Evolutionary conservation across 1,140 invertebrate species (phyloP).

Genomic region (Eriosoma lanigerum): DNA sequence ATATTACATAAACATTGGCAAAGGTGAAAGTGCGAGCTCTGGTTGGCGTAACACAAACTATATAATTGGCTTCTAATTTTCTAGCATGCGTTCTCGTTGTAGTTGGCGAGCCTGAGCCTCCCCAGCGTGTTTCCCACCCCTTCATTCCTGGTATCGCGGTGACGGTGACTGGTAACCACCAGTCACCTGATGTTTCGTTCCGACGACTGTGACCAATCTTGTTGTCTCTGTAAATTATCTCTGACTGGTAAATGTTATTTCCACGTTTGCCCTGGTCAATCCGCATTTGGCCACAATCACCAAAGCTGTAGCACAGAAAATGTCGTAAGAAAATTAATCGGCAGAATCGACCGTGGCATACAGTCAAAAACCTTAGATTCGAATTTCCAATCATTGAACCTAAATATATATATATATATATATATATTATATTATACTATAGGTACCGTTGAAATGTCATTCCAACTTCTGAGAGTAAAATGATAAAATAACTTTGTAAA

Average conservation of each 20-base stretch:
- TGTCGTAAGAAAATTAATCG: not conserved
- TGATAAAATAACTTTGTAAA: too few relatives aligned
- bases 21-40: slow-evolving; percentile 29
- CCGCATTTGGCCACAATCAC: not conserved
- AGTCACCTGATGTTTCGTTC: too few relatives aligned
- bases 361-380: not conserved
- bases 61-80: slow-evolving; percentile 21
- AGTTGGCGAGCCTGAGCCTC: slow-evolving; percentile 42
- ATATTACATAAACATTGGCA: not conserved
- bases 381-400: not conserved
- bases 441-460: too few relatives aligned
- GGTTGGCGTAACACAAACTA: slow-evolving; percentile 2
- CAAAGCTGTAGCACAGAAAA: too few relatives aligned
- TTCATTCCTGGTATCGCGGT: not conserved
- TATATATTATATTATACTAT: too few relatives aligned
- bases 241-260: not conserved
- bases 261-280: not conserved
- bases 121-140: slow-evolving; percentile 10
- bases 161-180: too few relatives aligned
- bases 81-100: not conserved
- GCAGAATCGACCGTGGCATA: not conserved
- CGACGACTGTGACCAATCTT: slow-evolving; percentile 29
- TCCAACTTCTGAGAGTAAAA: too few relatives aligned
- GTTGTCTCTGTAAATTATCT: not conserved
- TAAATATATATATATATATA: too few relatives aligned